Conservation (phyloP, 2,888 invertebrate species). For the Pseudanteris insignis region DNA sequence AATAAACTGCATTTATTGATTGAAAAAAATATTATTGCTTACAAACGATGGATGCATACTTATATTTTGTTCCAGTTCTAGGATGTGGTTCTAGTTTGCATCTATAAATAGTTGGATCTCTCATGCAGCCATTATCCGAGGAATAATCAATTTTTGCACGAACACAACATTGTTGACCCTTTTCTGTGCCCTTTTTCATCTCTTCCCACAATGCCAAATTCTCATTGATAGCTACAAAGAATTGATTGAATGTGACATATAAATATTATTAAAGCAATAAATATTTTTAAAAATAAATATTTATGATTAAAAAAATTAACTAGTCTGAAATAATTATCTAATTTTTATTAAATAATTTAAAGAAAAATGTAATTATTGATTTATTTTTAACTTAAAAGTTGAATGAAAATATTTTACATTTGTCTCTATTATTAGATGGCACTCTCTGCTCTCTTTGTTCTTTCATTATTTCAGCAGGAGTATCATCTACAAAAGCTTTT, state of each 20-base stretch:
- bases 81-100: constrained; percentile 97
- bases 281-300: constrained; percentile 1
- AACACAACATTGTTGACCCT: constrained; percentile 91
- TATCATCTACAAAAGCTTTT: constrained; percentile 97
- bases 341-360: no score
- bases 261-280: neutral
- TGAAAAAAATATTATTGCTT: no score
- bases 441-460: constrained; percentile 87
- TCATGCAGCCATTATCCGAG: constrained; percentile 93
- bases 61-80: constrained; percentile 92
- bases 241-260: neutral
- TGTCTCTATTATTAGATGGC: constrained; percentile 85
- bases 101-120: constrained; percentile 98
- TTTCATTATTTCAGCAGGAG: constrained; percentile 94
- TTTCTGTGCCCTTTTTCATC: constrained; percentile 85
- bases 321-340: no score
- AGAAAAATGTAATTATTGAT: no score
- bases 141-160: constrained; percentile 98
- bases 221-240: constrained; percentile 75
- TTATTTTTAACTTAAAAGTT: no score
- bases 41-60: constrained; percentile 70
- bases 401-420: constrained; percentile 72
- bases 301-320: no score
- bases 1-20: no score
- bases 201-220: constrained; percentile 93